Evolutionary conservation across 1,140 invertebrate species (phyloP).

Genomic region (Pantala flavescens): DNA sequence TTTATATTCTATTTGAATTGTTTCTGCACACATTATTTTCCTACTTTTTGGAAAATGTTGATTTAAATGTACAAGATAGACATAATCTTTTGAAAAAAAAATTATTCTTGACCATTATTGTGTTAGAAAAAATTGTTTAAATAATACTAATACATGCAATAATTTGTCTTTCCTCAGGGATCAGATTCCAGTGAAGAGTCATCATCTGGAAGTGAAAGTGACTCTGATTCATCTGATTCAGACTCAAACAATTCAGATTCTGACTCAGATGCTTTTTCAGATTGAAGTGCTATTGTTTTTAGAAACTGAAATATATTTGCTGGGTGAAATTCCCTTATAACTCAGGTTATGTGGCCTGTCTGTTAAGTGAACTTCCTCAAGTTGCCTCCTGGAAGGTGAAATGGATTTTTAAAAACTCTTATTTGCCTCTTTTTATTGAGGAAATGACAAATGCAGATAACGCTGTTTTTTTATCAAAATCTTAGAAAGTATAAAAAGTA

Average conservation of each 20-base stretch:
- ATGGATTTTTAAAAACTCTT: background rate
- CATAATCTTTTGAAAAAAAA: no score
- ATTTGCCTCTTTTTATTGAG: background rate
- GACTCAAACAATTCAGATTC: background rate
- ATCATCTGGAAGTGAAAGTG: background rate
- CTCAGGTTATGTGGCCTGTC: background rate
- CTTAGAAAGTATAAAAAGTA: background rate
- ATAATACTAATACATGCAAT: no score
- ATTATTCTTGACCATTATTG: no score
- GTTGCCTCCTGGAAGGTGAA: background rate
- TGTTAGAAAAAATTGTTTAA: no score
- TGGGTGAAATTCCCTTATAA: background rate
- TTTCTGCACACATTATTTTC: no score
- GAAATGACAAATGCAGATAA: background rate
- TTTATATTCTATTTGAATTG: no score
- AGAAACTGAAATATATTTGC: background rate
- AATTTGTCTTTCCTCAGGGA: background rate
- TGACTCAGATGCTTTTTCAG: background rate
- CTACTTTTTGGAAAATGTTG: no score
- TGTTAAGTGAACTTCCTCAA: background rate
- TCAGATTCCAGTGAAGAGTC: slow-evolving; percentile 4
- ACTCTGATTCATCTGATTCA: background rate
- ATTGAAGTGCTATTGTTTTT: background rate
- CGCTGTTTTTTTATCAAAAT: background rate
- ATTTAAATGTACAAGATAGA: no score